Percentiles rank a stretch among this genome's conserved stretches.
Conservation (phyloP, 2,797 vertebrate species). For the Anabacerthia variegaticeps region DNA sequence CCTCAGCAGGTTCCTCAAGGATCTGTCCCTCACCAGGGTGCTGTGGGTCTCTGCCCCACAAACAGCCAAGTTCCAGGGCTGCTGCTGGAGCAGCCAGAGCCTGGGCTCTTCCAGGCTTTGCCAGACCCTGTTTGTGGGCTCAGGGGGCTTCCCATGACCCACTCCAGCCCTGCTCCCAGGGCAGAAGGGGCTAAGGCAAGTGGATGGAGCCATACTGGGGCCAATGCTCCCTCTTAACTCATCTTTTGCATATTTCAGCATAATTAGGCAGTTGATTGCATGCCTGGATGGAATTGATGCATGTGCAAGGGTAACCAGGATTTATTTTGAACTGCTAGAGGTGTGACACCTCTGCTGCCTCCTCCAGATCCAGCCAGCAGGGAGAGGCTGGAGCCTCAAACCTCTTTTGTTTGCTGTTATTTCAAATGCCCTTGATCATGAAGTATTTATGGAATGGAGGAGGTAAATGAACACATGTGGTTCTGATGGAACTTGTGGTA, state of each 20-base stretch:
- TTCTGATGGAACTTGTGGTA: not conserved
- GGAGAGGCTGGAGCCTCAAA: not conserved
- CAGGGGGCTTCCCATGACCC: accelerated
- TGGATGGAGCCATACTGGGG: not conserved
- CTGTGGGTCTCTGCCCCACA: not conserved
- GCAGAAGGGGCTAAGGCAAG: accelerated
- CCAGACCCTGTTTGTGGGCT: not conserved
- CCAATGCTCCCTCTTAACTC: not conserved
- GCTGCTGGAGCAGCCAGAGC: not conserved
- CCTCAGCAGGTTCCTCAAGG: not conserved
- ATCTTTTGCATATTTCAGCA: constrained; percentile 8
- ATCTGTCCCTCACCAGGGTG: not conserved
- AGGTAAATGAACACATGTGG: not conserved
- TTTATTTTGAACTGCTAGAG: not conserved
- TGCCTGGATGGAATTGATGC: not conserved
- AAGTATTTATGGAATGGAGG: not conserved
- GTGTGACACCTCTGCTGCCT: not conserved
- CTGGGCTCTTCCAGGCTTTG: not conserved
- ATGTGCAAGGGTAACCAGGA: not conserved
- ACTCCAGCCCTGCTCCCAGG: not conserved
- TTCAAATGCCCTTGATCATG: constrained; percentile 11
- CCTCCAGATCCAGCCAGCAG: not conserved
- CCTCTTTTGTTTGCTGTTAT: not conserved
- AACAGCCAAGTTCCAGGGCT: not conserved
- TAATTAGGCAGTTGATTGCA: constrained; percentile 70